These are phyloP conservation scores for Scaptodrosophila latifasciaeformis DNA, from an alignment of 2,888 invertebrate species.

Conservation along the genomic window DNA sequence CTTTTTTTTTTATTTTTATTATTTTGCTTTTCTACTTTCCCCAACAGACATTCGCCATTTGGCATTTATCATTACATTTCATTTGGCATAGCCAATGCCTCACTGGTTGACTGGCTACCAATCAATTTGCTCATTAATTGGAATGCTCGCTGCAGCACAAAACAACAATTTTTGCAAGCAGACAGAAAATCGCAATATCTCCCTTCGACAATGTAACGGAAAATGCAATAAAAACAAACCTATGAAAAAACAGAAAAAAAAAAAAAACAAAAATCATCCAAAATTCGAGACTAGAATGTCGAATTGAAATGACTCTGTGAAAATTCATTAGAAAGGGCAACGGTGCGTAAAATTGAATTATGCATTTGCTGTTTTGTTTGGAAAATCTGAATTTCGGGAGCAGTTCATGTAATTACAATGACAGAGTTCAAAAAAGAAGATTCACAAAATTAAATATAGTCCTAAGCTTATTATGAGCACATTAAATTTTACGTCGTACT, in stretches of 20 bases:
- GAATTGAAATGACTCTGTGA: conserved; percentile 15
- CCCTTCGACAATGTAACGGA: conserved; percentile 50
- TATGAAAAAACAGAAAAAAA: conserved; percentile 1
- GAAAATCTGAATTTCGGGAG: neutral
- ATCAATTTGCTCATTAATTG: conserved; percentile 56
- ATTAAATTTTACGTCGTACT: no score
- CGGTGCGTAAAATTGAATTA: conserved; percentile 64
- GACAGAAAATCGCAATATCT: conserved; percentile 17
- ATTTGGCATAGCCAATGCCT: no score
- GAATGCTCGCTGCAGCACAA: neutral
- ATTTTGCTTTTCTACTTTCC: neutral
- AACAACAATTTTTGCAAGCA: neutral
- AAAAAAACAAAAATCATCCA: no score
- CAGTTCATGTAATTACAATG: neutral
- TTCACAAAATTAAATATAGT: no score
- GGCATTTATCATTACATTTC: no score
- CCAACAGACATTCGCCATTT: neutral
- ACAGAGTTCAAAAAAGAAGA: no score
- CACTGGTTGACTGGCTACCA: no score
- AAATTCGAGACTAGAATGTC: neutral
- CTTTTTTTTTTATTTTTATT: neutral
- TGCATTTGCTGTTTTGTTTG: conserved; percentile 49
- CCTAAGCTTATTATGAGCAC: no score
- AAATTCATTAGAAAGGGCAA: conserved; percentile 59
- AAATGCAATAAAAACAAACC: conserved; percentile 52